These are phyloP conservation scores for Parapristionchus giblindavisi DNA, from an alignment of 2,888 invertebrate genomes.

Conservation along the genomic window DNA sequence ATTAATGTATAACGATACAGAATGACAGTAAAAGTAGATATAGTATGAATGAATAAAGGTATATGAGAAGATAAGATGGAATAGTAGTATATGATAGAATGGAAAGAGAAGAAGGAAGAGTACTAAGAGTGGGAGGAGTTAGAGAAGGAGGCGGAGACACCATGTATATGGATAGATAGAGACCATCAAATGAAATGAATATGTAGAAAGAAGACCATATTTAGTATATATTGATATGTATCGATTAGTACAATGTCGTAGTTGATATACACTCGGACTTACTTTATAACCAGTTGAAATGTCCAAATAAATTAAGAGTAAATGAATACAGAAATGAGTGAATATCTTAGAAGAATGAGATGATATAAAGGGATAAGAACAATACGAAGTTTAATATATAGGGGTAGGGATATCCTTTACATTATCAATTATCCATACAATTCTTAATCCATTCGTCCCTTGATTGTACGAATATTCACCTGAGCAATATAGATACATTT, in stretches of 20 bases:
- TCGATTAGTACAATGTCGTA: neutral
- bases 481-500: conserved; percentile 10
- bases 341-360: neutral
- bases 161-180: conserved; percentile 33
- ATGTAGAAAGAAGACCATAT: neutral
- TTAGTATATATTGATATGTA: neutral
- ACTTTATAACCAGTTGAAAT: conserved; percentile 25
- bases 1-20: too few relatives aligned
- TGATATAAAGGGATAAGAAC: neutral
- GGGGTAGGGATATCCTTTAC: conserved; percentile 18
- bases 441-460: conserved; percentile 66
- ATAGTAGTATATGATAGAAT: too few relatives aligned
- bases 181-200: neutral
- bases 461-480: conserved; percentile 66
- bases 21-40: too few relatives aligned
- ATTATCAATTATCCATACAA: neutral
- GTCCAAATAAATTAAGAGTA: conserved; percentile 20
- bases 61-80: too few relatives aligned
- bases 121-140: conserved; percentile 8
- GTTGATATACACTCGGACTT: neutral
- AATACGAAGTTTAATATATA: conserved; percentile 11
- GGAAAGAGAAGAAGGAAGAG: conserved; percentile 10
- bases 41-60: too few relatives aligned
- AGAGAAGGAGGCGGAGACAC: conserved; percentile 8
- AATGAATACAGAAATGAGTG: neutral